A percentile compares a stretch with the other conserved stretches of the same genome.
phyloP scores from a whole-genome alignment of 2,797 vertebrate species.

The Oreochromis grahami region DNA sequence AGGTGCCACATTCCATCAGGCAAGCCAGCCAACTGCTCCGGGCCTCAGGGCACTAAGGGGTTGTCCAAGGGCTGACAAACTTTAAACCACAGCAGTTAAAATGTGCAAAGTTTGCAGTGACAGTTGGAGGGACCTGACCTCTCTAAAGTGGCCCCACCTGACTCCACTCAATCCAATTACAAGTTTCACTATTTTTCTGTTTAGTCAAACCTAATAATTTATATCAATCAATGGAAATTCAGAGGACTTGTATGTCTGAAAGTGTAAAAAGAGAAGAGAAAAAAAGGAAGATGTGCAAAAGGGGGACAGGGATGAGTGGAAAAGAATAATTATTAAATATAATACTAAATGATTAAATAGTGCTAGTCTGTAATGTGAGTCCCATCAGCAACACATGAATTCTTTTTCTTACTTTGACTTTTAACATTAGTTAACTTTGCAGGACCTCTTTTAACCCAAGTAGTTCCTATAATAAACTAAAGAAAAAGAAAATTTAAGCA shows the following conservation, averaged over 20 bases:
- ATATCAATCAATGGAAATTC: background rate
- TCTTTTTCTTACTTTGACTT: fast-evolving
- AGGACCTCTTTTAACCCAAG: background rate
- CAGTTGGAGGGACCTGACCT: background rate
- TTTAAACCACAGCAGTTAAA: background rate
- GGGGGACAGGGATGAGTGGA: background rate
- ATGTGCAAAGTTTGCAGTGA: background rate
- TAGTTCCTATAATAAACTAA: background rate
- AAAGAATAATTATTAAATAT: background rate
- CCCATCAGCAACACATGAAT: background rate
- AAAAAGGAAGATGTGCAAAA: background rate
- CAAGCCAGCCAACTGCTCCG: background rate
- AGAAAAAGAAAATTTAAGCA: background rate
- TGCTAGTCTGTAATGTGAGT: background rate
- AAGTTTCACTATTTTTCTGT: background rate
- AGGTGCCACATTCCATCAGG: background rate
- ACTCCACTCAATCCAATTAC: background rate
- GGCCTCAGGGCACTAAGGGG: background rate
- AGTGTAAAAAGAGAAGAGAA: background rate
- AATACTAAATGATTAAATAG: background rate
- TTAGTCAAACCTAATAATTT: background rate
- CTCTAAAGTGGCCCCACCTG: background rate
- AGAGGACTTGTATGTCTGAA: background rate
- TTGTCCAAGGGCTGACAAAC: background rate
- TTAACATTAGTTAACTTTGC: background rate